Evolutionary conservation across 1,140 invertebrate genomes (phyloP).

Genomic region (Panulirus ornatus): DNA sequence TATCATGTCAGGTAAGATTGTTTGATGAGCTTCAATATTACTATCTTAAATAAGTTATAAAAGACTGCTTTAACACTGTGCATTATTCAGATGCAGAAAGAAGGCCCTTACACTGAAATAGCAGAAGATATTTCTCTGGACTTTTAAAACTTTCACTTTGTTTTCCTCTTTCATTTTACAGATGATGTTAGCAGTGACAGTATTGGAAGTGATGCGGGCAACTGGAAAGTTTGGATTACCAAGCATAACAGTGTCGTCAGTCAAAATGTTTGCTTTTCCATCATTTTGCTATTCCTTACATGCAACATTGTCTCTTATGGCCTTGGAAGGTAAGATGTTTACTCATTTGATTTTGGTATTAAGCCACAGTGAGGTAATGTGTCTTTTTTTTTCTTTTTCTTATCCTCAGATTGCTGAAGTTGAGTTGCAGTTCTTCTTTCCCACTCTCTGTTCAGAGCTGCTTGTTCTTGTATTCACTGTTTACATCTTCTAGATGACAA

Average conservation of each 20-base stretch:
- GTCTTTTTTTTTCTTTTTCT: no score
- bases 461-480: no score
- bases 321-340: conserved; percentile 61
- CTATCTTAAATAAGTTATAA: no score
- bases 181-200: conserved; percentile 78
- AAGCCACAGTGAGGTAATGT: neutral
- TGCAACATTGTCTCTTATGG: conserved; percentile 67
- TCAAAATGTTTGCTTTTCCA: conserved; percentile 48
- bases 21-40: no score
- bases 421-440: neutral
- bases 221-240: conserved; percentile 76
- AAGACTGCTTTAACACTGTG: no score
- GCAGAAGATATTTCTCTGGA: no score
- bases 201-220: conserved; percentile 75
- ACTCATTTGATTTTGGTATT: neutral
- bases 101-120: no score
- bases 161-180: conserved; percentile 28
- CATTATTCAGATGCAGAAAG: no score
- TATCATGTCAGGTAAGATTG: conserved; percentile 77
- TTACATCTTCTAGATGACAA: no score
- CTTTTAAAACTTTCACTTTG: no score
- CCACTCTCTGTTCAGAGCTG: no score
- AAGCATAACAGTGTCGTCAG: conserved; percentile 30
- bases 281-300: conserved; percentile 64
- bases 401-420: no score